phyloP scores from a whole-genome alignment of 1,140 invertebrate species.

The Phenacoccus solenopsis region DNA sequence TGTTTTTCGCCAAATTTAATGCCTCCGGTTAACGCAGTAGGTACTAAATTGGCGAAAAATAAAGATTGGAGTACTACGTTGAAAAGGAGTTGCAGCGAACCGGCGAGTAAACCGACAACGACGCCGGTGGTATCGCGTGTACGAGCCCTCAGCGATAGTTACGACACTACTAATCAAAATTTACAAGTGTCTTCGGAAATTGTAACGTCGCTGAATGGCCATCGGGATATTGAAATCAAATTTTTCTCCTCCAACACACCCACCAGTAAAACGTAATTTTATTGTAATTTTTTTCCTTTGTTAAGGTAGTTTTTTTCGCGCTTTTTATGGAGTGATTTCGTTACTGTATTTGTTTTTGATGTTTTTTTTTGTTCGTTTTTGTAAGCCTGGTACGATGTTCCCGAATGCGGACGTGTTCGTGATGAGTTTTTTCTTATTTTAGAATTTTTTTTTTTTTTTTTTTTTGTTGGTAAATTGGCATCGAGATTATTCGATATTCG shows the following conservation, averaged over 20 bases:
- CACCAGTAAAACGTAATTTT: background rate
- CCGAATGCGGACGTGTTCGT: background rate
- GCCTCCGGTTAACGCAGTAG: conserved; percentile 31
- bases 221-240: conserved; percentile 62
- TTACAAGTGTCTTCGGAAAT: conserved; percentile 58
- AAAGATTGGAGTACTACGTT: conserved; percentile 18
- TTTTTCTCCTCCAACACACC: conserved; percentile 42
- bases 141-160: conserved; percentile 24
- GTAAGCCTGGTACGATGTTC: background rate
- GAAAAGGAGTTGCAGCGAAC: conserved; percentile 24
- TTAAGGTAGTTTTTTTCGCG: background rate
- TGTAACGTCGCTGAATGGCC: conserved; percentile 59
- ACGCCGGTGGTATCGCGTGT: conserved; percentile 21
- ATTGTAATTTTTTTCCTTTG: background rate
- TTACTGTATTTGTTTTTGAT: background rate
- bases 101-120: conserved; percentile 27
- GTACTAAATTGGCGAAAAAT: conserved; percentile 17
- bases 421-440: background rate
- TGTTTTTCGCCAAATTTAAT: conserved; percentile 39
- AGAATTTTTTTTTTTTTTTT: background rate
- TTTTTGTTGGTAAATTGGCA: background rate
- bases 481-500: background rate
- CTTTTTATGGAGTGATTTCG: background rate
- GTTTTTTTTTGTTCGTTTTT: background rate
- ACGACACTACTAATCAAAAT: conserved; percentile 18